Base-by-base conservation (phyloP, 2,797 vertebrate species). In the Nothura maculosa region DNA sequence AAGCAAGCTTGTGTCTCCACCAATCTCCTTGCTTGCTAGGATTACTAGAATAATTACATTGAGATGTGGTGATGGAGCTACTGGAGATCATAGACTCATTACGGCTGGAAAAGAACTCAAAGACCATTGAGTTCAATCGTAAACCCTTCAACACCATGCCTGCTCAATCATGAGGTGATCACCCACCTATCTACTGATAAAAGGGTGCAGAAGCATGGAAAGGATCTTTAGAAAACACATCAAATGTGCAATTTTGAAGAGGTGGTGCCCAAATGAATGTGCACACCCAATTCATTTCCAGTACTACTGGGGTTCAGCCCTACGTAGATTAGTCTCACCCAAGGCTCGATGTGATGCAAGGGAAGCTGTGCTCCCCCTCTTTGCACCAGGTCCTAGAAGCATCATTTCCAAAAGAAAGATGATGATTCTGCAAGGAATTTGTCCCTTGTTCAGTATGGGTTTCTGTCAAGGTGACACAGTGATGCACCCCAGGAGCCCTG, bases 381-480 rank as follows among this genome's bases (percentile, higher is more conserved):
- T 43, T 67, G 11, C 60, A 64, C 87, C 50, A 63, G 40, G 66
- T 21, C 28, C 68, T 70, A 74, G 84, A 73, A 78, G 27, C 21
- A 47, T n/a, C 57, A 43, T 78, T 67, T 20, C 47, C 91, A 86
- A 73, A 89, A 93, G 48, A 28, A 6, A 80, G 40, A 72, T 82
- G 36, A 20, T 12, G 76, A 36, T 50, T 48, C 68, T 80, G 61
- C 94, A 95, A n/a, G 36, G 66, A 81, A 43, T 62, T 54, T 85
- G 8, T 48, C 60, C 92, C 52, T 47, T 81, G 64, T 40, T 89
- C 42, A 13, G 20, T 1, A 30, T 21, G 70, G 34, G 24, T 55
- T 92, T 75, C 58, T 83, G 50, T 30, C 45, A 66, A 84, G 69
- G 78, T 89, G 48, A 94, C 89, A 88, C 67, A 32, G 1, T 17